These are phyloP conservation scores for Trichonephila inaurata DNA, from an alignment of 1,140 invertebrate species.

Conservation along the genomic window DNA sequence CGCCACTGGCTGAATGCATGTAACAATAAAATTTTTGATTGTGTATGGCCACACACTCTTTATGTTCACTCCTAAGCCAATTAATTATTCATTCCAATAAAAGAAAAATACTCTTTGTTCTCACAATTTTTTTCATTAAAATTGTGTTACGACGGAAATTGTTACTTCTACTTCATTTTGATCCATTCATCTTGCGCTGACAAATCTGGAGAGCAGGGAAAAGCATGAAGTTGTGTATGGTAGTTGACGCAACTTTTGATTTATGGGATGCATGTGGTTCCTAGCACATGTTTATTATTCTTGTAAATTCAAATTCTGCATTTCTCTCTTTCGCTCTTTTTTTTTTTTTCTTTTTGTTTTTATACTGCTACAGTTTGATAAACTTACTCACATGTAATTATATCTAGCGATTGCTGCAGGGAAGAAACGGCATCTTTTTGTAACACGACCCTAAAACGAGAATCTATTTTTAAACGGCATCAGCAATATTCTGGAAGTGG, in stretches of 20 bases:
- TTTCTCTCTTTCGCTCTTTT: too few relatives aligned
- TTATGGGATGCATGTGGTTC: slow-evolving; percentile 14
- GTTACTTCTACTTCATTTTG: neutral
- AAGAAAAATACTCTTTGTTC: too few relatives aligned
- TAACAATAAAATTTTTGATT: too few relatives aligned
- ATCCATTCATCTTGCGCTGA: neutral
- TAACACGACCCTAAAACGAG: too few relatives aligned
- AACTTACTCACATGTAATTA: neutral
- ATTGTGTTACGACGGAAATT: neutral
- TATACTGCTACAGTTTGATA: neutral
- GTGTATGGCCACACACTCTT: too few relatives aligned
- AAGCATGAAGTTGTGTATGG: neutral
- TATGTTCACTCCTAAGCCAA: too few relatives aligned
- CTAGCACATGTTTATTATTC: slow-evolving; percentile 17
- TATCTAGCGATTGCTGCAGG: neutral
- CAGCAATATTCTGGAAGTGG: too few relatives aligned
- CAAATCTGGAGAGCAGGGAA: neutral
- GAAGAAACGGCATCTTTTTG: neutral
- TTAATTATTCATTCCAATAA: too few relatives aligned
- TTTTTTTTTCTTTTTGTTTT: neutral
- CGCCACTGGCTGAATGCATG: too few relatives aligned
- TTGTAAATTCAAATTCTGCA: neutral
- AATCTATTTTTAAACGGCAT: too few relatives aligned
- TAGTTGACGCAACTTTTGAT: slow-evolving; percentile 38
- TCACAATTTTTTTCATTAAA: too few relatives aligned